Percentiles rank a stretch among this genome's conserved stretches.
Evolutionary conservation across 1,140 invertebrate genomes (phyloP).

Genomic region (Drosophila subpulchrella): DNA sequence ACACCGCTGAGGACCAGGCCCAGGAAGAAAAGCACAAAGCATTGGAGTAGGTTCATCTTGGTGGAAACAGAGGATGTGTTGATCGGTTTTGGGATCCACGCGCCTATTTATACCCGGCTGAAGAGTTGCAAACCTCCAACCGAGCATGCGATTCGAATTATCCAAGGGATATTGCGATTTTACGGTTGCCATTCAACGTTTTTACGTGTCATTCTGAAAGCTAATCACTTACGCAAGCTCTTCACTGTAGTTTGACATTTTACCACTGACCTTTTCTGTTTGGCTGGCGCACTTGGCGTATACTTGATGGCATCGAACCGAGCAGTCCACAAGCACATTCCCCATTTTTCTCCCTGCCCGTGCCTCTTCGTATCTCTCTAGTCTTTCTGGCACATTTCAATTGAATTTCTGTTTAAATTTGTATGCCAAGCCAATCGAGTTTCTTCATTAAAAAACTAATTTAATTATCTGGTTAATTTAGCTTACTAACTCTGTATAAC

Average conservation of each 20-base stretch:
- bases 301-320: slow-evolving; percentile 23
- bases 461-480: not conserved
- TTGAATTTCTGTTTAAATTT: slow-evolving; percentile 33
- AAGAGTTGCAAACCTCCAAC: not conserved
- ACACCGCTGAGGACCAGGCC: slow-evolving; percentile 4
- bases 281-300: slow-evolving; percentile 29
- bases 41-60: slow-evolving; percentile 18
- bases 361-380: not conserved
- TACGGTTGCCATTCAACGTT: not conserved
- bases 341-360: not conserved
- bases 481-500: not conserved
- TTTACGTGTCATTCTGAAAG: not conserved
- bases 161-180: not conserved
- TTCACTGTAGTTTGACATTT: not conserved
- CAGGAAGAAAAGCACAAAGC: slow-evolving; percentile 6
- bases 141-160: not conserved
- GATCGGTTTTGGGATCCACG: not conserved
- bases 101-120: slow-evolving; percentile 2
- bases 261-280: slow-evolving; percentile 8
- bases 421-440: slow-evolving; percentile 16
- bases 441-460: not conserved
- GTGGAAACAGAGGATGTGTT: not conserved
- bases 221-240: slow-evolving; percentile 17
- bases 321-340: slow-evolving; percentile 12
- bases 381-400: slow-evolving; percentile 16